Percentiles rank a stretch among this genome's conserved stretches.
Evolutionary conservation across 2,888 invertebrate genomes (phyloP).

Genomic region (Dysmachus trigonus): DNA sequence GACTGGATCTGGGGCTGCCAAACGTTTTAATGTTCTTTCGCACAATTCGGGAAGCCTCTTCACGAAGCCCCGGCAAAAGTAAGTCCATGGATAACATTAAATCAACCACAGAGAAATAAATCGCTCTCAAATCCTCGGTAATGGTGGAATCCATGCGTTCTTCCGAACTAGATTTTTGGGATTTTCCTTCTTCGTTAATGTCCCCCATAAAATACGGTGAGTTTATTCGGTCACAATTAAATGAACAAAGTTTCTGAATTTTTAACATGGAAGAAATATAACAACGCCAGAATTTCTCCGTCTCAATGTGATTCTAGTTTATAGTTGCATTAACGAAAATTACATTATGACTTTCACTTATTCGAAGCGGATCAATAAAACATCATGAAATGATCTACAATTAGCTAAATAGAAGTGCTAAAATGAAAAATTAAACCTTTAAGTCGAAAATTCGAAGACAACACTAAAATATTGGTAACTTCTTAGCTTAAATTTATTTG

Average conservation of each 20-base stretch:
- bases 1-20: not conserved
- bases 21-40: not conserved
- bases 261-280: not conserved
- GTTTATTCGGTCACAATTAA: not conserved
- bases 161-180: slow-evolving; percentile 10
- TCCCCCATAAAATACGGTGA: not conserved
- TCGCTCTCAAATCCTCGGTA: slow-evolving; percentile 11
- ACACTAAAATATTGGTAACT: no score
- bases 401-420: not conserved
- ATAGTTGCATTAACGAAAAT: not conserved
- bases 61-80: not conserved
- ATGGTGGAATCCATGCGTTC: not conserved
- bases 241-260: slow-evolving; percentile 4
- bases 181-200: not conserved
- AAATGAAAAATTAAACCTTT: no score
- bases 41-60: not conserved
- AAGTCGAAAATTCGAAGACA: no score
- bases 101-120: slow-evolving; percentile 7
- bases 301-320: not conserved
- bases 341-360: not conserved
- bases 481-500: no score
- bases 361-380: not conserved
- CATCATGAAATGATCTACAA: not conserved
- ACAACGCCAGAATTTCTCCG: not conserved
- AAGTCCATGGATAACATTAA: slow-evolving; percentile 5